These are phyloP conservation scores for Stichodactyla helianthus DNA, from an alignment of 64 coral and sea anemone species.

Conservation along the genomic window DNA sequence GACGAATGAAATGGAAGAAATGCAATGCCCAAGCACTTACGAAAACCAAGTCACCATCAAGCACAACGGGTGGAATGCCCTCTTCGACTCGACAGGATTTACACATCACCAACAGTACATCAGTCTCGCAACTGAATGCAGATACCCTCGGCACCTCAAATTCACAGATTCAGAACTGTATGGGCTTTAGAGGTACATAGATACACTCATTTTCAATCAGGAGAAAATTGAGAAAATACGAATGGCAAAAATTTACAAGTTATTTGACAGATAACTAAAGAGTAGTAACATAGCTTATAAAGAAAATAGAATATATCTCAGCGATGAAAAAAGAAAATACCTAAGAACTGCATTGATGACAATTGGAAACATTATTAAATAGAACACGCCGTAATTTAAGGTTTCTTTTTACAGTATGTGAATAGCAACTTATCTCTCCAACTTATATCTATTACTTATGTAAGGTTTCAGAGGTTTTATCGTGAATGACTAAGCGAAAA, in stretches of 20 bases:
- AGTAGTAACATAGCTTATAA: conserved; percentile 19
- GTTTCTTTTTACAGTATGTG: conserved; percentile 19
- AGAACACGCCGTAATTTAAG: conserved; percentile 12
- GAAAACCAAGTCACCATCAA: conserved; percentile 72
- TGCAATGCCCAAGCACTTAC: conserved; percentile 85
- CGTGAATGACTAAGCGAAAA: conserved; percentile 13
- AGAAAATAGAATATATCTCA: conserved; percentile 18
- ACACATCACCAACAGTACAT: conserved; percentile 58
- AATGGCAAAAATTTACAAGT: background rate
- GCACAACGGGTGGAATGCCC: conserved; percentile 49
- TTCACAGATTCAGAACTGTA: conserved; percentile 72
- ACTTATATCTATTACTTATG: conserved; percentile 13
- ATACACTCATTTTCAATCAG: background rate
- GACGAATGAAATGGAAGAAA: conserved; percentile 99
- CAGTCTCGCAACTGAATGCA: conserved; percentile 47
- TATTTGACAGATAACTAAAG: conserved; percentile 14
- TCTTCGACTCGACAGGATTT: conserved; percentile 72
- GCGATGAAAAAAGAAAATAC: conserved; percentile 7
- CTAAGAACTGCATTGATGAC: background rate
- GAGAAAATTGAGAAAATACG: conserved; percentile 10
- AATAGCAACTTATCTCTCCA: conserved; percentile 5
- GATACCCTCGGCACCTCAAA: conserved; percentile 49
- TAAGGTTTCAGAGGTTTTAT: conserved; percentile 19
- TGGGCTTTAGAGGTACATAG: conserved; percentile 51
- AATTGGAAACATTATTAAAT: background rate